Percentiles rank a stretch among this genome's conserved stretches.
These are phyloP conservation scores for Aphidius gifuensis DNA, from an alignment of 1,140 invertebrate genomes.

Conservation along the genomic window DNA sequence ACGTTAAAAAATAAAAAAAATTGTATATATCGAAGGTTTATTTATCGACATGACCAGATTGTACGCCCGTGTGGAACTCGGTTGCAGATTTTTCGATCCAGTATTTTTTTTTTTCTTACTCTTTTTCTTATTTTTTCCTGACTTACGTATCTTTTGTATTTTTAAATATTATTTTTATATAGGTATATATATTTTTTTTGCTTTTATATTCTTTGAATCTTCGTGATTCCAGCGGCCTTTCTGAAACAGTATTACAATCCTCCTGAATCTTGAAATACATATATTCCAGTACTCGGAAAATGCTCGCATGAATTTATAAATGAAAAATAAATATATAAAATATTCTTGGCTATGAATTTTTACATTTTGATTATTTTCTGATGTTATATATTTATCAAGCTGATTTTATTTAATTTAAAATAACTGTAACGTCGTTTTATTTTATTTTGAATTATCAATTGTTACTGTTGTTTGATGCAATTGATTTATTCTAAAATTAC, in stretches of 20 bases:
- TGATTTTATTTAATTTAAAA: too few species aligned
- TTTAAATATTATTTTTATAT: conserved; percentile 7
- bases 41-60: conserved; percentile 20
- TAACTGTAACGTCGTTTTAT: too few species aligned
- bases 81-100: conserved; percentile 22
- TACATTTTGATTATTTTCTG: not conserved
- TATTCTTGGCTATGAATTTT: not conserved
- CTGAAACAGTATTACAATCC: conserved; percentile 37
- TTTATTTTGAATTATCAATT: too few species aligned
- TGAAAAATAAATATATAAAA: not conserved
- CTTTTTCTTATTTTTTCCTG: not conserved
- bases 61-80: conserved; percentile 21
- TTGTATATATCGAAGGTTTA: conserved; percentile 18
- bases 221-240: conserved; percentile 27
- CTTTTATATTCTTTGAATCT: conserved; percentile 3
- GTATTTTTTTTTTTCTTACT: conserved; percentile 14
- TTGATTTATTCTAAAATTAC: too few species aligned
- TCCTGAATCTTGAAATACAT: conserved; percentile 27
- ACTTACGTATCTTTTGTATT: conserved; percentile 9
- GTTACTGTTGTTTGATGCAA: too few species aligned
- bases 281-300: conserved; percentile 36
- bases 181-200: not conserved
- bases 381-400: too few species aligned
- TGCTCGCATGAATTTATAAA: too few species aligned
- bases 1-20: conserved; percentile 13